Evolutionary conservation across 1,140 invertebrate genomes (phyloP).

Genomic region (Eupeodes corollae): DNA sequence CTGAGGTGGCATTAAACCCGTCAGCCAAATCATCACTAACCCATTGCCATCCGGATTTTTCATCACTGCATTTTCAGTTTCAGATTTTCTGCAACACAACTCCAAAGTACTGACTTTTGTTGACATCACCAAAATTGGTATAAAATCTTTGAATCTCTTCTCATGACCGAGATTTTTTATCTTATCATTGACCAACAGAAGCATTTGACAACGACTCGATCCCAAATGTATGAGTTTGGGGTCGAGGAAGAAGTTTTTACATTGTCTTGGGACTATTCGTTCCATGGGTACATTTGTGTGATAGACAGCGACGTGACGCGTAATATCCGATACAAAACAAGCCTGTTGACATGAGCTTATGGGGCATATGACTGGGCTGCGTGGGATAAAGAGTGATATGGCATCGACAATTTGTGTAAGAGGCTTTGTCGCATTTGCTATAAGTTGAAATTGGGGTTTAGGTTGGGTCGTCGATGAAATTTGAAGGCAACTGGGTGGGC

Average conservation of each 20-base stretch:
- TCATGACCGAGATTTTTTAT: conserved; percentile 8
- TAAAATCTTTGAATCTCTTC: conserved; percentile 9
- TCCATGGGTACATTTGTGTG: conserved; percentile 20
- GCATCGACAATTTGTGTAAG: background rate
- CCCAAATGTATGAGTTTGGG: conserved; percentile 6
- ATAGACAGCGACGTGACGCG: conserved; percentile 14
- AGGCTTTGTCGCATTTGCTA: background rate
- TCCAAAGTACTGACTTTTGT: conserved; percentile 9
- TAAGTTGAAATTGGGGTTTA: too few species aligned
- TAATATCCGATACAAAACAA: conserved; percentile 23
- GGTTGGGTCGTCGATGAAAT: too few species aligned
- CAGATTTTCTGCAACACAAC: background rate
- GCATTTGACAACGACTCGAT: conserved; percentile 17
- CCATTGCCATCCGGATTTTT: conserved; percentile 1
- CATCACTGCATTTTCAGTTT: background rate
- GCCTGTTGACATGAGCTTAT: conserved; percentile 13
- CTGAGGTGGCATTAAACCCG: conserved; percentile 10
- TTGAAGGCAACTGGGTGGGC: too few species aligned
- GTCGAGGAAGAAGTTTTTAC: conserved; percentile 25
- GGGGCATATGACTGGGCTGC: conserved; percentile 17
- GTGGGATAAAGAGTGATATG: conserved; percentile 8
- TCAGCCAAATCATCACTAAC: conserved; percentile 19
- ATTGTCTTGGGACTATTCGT: conserved; percentile 8
- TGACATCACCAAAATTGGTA: conserved; percentile 23
- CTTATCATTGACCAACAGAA: conserved; percentile 19